Evolutionary conservation across 1,140 invertebrate genomes (phyloP).

Genomic region (Drosophila carrolli): DNA sequence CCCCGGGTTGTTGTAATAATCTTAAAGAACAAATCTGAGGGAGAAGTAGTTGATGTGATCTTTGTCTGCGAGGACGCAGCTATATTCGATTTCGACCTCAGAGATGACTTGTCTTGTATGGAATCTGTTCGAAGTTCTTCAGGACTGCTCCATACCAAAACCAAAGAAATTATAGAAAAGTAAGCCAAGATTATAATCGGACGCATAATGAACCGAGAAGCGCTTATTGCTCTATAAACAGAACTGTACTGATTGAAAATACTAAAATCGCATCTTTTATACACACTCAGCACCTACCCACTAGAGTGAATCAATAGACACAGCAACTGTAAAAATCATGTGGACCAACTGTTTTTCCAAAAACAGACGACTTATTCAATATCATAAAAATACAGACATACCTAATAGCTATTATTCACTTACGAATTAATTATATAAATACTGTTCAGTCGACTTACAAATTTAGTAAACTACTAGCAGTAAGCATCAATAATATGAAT

Average conservation of each 20-base stretch:
- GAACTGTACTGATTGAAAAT: neutral
- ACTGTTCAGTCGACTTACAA: neutral
- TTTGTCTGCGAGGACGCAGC: neutral
- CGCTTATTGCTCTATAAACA: neutral
- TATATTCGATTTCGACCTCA: neutral
- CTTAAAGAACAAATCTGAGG: conserved; percentile 5
- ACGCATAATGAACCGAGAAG: neutral
- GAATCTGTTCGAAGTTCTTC: neutral
- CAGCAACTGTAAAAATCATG: conserved; percentile 1
- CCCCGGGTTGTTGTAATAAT: neutral
- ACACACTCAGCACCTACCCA: neutral
- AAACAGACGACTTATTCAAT: neutral
- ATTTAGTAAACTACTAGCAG: neutral
- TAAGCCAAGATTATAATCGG: neutral
- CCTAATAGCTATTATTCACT: neutral
- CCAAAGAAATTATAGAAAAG: neutral
- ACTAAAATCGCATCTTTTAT: conserved; percentile 1
- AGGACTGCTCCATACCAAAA: neutral
- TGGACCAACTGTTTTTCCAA: conserved; percentile 8
- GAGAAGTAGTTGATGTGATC: neutral
- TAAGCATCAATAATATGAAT: neutral
- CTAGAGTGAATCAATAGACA: neutral
- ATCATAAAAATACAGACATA: neutral
- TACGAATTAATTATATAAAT: neutral
- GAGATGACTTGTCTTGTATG: neutral